Percentiles rank a stretch among this genome's conserved stretches.
Conservation (phyloP, 1,140 invertebrate genomes). For the Lucilia sericata region DNA sequence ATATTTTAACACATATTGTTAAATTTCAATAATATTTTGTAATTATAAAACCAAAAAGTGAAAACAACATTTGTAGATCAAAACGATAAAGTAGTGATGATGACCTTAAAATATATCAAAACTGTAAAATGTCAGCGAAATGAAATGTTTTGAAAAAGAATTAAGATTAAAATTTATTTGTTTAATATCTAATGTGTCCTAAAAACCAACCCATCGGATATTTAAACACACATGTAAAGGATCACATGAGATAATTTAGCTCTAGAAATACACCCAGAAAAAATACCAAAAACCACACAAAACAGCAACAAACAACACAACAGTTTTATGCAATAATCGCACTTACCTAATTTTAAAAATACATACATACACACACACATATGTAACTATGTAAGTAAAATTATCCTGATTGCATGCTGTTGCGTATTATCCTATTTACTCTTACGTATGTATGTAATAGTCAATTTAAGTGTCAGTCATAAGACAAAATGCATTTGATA, state of each 20-base stretch:
- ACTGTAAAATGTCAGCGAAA: too few species aligned
- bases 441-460: background rate
- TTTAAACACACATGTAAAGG: conserved; percentile 16
- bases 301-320: background rate
- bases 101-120: too few species aligned
- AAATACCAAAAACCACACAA: conserved; percentile 27
- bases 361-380: background rate
- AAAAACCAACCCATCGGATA: conserved; percentile 26
- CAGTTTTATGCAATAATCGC: background rate
- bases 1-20: too few species aligned
- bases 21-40: too few species aligned
- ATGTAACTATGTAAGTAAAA: background rate
- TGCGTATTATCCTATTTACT: conserved; percentile 8
- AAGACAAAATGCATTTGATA: background rate
- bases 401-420: background rate
- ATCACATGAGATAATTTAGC: conserved; percentile 27
- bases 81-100: too few species aligned
- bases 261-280: conserved; percentile 39
- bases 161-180: conserved; percentile 3
- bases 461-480: background rate
- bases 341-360: background rate
- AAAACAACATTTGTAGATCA: too few species aligned
- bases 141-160: conserved; percentile 14
- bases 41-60: too few species aligned
- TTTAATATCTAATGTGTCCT: background rate